phyloP scores from a whole-genome alignment of 1,140 invertebrate genomes.

The Bombus pyrosoma region DNA sequence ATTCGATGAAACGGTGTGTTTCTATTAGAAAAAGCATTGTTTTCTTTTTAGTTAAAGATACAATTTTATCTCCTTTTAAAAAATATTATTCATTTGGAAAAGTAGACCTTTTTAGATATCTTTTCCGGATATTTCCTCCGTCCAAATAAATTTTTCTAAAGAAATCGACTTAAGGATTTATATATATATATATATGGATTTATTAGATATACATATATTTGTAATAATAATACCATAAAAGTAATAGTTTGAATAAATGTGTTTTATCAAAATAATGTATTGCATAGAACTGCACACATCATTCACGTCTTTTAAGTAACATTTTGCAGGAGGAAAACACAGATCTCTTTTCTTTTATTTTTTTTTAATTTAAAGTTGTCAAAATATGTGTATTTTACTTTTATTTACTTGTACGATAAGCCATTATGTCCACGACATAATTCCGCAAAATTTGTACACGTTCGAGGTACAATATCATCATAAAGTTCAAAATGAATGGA shows the following conservation, averaged over 20 bases:
- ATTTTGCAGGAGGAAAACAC: too few species aligned
- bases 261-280: too few species aligned
- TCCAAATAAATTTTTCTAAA: too few species aligned
- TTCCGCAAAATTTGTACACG: slow-evolving; percentile 86
- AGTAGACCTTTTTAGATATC: not conserved
- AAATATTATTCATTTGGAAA: not conserved
- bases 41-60: not conserved
- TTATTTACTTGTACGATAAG: slow-evolving; percentile 75
- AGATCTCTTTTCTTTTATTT: too few species aligned
- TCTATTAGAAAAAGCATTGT: slow-evolving; percentile 62
- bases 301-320: too few species aligned
- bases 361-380: not conserved
- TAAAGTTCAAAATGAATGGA: slow-evolving; percentile 85
- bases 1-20: slow-evolving; percentile 81
- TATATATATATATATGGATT: too few species aligned
- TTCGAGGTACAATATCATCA: slow-evolving; percentile 84
- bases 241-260: too few species aligned
- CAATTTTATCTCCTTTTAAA: not conserved
- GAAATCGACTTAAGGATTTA: too few species aligned
- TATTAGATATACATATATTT: too few species aligned
- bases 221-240: too few species aligned
- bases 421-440: slow-evolving; percentile 82
- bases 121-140: not conserved
- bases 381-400: not conserved
- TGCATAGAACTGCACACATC: too few species aligned